Percentiles rank a stretch among this genome's conserved stretches.
phyloP scores from a whole-genome alignment of 2,888 invertebrate species.

The Nebria brevicollis region DNA sequence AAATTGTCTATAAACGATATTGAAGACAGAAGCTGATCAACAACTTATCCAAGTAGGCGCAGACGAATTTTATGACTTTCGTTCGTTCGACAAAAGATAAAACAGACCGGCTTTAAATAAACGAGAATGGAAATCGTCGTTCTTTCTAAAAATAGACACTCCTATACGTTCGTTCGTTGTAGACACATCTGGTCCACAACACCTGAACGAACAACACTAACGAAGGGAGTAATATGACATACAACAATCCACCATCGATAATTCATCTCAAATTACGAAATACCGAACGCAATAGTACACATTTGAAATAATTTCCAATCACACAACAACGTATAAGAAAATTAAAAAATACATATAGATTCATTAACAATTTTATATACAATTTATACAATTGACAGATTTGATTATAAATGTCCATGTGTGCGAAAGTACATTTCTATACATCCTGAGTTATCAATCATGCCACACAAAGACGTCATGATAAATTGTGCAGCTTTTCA shows the following conservation, averaged over 20 bases:
- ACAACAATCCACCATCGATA: too few relatives aligned
- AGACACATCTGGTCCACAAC: not conserved
- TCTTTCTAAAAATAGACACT: not conserved
- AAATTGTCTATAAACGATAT: not conserved
- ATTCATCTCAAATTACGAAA: too few relatives aligned
- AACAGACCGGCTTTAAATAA: not conserved
- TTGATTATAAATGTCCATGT: slow-evolving; percentile 2
- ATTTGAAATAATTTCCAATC: too few relatives aligned
- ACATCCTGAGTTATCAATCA: not conserved
- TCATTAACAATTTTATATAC: not conserved
- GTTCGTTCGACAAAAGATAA: not conserved
- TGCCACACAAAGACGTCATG: not conserved
- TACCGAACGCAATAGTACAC: too few relatives aligned
- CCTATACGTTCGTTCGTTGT: not conserved
- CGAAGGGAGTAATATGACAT: too few relatives aligned
- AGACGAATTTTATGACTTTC: not conserved
- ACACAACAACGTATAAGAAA: too few relatives aligned
- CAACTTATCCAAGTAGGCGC: not conserved
- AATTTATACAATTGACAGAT: not conserved
- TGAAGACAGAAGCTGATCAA: not conserved
- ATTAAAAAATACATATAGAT: too few relatives aligned
- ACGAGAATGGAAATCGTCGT: not conserved
- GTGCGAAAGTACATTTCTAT: not conserved
- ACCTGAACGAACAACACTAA: not conserved
- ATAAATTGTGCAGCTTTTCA: not conserved